Base-by-base conservation (phyloP, 1,140 invertebrate genomes). In the Drosophila kikkawai region DNA sequence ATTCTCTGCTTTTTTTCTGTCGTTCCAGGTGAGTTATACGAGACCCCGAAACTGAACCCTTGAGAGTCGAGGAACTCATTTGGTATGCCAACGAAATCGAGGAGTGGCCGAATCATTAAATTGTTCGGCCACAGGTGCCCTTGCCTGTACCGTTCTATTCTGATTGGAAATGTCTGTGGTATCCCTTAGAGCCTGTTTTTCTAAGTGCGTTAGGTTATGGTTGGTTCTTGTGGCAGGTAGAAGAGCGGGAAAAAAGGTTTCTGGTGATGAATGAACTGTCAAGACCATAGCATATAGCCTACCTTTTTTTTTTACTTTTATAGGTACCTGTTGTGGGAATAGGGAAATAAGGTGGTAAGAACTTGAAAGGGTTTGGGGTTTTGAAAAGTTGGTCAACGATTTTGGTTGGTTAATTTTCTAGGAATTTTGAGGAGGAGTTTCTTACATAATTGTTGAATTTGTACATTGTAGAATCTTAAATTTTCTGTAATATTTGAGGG, bases 141-240 rank as follows among this genome's bases (percentile, higher is more conserved):
- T 17, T 22, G 12, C 1, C 32, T 70, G 26, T 64, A 70, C 76
- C 66, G 76, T 79, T 79, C 74, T 70, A 79, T 79, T 79, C 77
- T 47, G 63, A 79, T 79, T 79, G 75, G 75, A 61, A 68, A 13
- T 50, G 0, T 42, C 7, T 51, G 41, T 71, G 65, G 65, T n/a
- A 42, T 55, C 50, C 36, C 29, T 37, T 65, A 8, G 42, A 75
- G 59, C 50, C 50, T 56, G 50, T 59, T 51, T 53, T 58, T 29
- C n/a, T 13, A 58, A 71, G 76, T 79, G 76, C 67, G 75, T 79
- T 66, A 79, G 75, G 77, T 79, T 79, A 79, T 79, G 77, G 77
- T 79, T 79, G 77, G 77, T 79, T 70, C 39, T 50, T 50, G 32
- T 29, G 44, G 67, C 69, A 73, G 69, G 69, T 73, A 73, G 55